phyloP scores from a whole-genome alignment of 2,888 invertebrate species.

The Hemaris fuciformis region DNA sequence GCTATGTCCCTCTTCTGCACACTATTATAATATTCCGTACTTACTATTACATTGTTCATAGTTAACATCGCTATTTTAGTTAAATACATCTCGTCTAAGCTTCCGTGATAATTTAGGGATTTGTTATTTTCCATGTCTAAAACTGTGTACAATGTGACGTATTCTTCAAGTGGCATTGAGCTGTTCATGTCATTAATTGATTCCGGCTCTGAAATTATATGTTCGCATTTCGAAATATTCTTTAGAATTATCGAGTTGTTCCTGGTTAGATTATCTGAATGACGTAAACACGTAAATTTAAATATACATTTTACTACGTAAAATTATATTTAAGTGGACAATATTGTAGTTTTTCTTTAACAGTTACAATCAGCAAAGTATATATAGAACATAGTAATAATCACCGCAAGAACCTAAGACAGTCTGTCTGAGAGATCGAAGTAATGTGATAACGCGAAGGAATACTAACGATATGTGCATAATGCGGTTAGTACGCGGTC shows the following conservation, averaged over 20 bases:
- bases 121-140: constrained; percentile 57
- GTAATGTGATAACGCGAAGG: not conserved
- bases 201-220: constrained; percentile 51
- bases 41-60: constrained; percentile 37
- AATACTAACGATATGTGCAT: constrained; percentile 63
- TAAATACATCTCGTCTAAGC: constrained; percentile 59
- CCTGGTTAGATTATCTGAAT: too few relatives aligned
- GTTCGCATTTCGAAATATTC: not conserved
- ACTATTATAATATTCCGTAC: constrained; percentile 35
- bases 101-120: constrained; percentile 45
- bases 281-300: too few relatives aligned
- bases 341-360: too few relatives aligned
- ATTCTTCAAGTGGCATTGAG: constrained; percentile 52
- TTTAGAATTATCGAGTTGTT: not conserved
- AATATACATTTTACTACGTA: too few relatives aligned
- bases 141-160: constrained; percentile 51
- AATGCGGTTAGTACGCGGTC: constrained; percentile 41
- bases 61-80: constrained; percentile 59
- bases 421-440: not conserved
- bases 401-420: not conserved
- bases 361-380: not conserved
- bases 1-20: constrained; percentile 48
- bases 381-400: not conserved
- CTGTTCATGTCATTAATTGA: constrained; percentile 40
- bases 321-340: too few relatives aligned